Conservation (phyloP, 2,888 invertebrate genomes). For the Torymus auratus region DNA sequence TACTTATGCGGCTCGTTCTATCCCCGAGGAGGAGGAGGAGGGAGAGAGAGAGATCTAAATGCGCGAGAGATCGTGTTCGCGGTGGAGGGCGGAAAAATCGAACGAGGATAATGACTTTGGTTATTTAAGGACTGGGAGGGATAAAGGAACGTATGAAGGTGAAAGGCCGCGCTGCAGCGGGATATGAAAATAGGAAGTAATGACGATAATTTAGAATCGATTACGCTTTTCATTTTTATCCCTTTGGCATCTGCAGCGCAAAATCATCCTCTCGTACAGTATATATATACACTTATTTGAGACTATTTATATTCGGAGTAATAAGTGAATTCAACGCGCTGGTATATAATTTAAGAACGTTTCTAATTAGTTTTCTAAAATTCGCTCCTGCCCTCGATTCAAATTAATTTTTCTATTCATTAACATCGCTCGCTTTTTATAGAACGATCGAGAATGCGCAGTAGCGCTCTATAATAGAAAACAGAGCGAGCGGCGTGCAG, state of each 20-base stretch:
- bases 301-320: too few species aligned
- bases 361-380: too few species aligned
- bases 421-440: too few species aligned
- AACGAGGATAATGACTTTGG: neutral
- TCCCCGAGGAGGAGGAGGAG: neutral
- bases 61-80: constrained; percentile 3
- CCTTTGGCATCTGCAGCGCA: too few species aligned
- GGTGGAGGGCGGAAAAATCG: neutral
- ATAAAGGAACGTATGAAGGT: neutral
- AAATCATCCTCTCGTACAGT: too few species aligned
- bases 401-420: too few species aligned
- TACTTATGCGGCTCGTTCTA: neutral
- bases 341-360: too few species aligned
- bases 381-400: too few species aligned
- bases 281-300: too few species aligned
- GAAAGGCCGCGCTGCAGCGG: neutral
- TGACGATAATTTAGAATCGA: constrained; percentile 29
- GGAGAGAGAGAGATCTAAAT: constrained; percentile 11
- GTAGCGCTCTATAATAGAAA: too few species aligned
- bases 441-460: too few species aligned
- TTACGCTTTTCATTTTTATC: neutral
- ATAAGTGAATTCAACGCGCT: too few species aligned
- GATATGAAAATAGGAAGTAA: constrained; percentile 31
- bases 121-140: constrained; percentile 7
- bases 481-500: neutral